Evolutionary conservation across 2,888 invertebrate species (phyloP), one percentile per base, ranked within the genome.

Genomic region (Tetrapedia diversipes): DNA sequence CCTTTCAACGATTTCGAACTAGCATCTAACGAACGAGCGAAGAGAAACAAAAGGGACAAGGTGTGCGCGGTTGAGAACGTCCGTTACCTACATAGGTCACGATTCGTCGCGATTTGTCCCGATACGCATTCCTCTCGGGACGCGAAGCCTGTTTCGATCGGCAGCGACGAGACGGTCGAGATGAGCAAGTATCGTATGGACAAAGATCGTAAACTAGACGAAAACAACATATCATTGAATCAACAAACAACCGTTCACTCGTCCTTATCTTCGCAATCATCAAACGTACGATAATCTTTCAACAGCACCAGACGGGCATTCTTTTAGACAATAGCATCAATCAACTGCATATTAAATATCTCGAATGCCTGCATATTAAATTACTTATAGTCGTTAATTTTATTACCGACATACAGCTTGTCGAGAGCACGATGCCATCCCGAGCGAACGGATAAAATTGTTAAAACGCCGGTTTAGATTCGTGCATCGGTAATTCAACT

Each of bases 401-500:
- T 27, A 29, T 63, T 59, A 73, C 19, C 64, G 56, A 64, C 47
- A 24, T 41, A 22, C 22, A 39, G n/a, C 53, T 71, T 37, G 45
- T 70, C 61, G 60, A 63, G 57, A 63, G 57, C 49, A 49, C 49
- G 16, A n/a, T n/a, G n/a, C n/a, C n/a, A n/a, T 49, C 27, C 41
- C 43, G 8, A 63, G 39, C 34, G 53, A 63, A 56, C 45, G 19
- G 73, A 79, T 47, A 24, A 27, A 68, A 67, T 34, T 47, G 49
- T 39, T 47, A 49, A 64, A 19, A 61, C 65, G 24, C 65, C 24
- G 54, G 59, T 39, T 47, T n/a, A 34, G n/a, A 27, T 22, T 69
- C 66, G 41, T 69, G 69, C 56, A 43, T 63, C 27, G 57, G 34
- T 43, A 34, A 73, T 45, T 10, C 49, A 51, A 67, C 54, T 43